Conservation (phyloP, 2,888 invertebrate genomes). For the Lymantria monacha region DNA sequence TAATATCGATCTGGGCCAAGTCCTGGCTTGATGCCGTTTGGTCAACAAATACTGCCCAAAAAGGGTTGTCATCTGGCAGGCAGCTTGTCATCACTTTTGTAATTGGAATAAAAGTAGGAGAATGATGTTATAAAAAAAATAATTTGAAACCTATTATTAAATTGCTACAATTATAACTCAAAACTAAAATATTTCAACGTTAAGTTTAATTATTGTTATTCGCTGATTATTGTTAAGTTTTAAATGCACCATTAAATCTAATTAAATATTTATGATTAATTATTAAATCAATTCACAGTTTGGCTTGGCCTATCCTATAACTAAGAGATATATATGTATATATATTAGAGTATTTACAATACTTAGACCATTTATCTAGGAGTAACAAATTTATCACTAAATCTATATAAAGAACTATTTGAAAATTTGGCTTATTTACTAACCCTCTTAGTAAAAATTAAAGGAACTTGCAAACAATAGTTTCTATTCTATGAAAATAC, state of each 20-base stretch:
- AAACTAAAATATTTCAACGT: too few species aligned
- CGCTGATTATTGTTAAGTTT: neutral
- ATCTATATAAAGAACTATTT: conserved; percentile 31
- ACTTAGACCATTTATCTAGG: conserved; percentile 43
- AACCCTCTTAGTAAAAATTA: conserved; percentile 8
- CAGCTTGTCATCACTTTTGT: too few species aligned
- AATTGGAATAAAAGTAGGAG: too few species aligned
- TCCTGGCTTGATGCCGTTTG: too few species aligned
- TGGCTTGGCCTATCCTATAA: conserved; percentile 57
- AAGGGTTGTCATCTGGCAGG: too few species aligned
- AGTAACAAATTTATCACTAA: conserved; percentile 43
- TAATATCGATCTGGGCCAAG: too few species aligned
- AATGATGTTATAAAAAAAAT: too few species aligned
- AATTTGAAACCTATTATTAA: too few species aligned
- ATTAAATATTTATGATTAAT: conserved; percentile 19
- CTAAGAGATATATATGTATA: conserved; percentile 16
- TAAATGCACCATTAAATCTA: conserved; percentile 22
- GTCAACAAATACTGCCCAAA: too few species aligned
- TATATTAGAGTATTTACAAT: conserved; percentile 34
- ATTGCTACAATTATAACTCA: too few species aligned
- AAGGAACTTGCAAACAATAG: conserved; percentile 2
- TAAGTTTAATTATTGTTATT: too few species aligned
- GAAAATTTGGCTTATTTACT: conserved; percentile 24
- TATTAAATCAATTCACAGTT: conserved; percentile 56
- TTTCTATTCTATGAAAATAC: neutral